A percentile compares a stretch with the other conserved stretches of the same genome.
These are phyloP conservation scores for Pipistrellus nathusii DNA, from an alignment of 2,797 vertebrate species.

Conservation along the genomic window DNA sequence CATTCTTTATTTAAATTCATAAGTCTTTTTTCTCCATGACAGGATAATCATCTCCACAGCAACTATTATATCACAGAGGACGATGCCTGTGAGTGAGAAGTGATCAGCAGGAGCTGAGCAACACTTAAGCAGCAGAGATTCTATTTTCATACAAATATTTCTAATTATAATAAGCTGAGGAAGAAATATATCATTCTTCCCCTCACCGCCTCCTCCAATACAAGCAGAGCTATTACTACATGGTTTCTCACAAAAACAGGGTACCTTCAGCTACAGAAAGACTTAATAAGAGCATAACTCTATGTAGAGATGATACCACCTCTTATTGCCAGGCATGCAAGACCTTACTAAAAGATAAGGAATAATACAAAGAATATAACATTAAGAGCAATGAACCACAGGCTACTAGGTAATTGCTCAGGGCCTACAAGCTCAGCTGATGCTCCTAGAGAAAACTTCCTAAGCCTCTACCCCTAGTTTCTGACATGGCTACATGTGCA, in stretches of 20 bases:
- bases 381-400: background rate
- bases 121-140: conserved; percentile 83
- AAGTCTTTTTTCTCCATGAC: conserved; percentile 84
- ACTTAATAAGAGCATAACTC: conserved; percentile 48
- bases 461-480: background rate
- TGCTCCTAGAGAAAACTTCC: background rate
- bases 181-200: conserved; percentile 52
- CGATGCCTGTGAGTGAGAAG: conserved; percentile 85
- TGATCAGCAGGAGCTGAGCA: conserved; percentile 84
- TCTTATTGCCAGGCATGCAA: conserved; percentile 18
- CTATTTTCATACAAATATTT: conserved; percentile 87
- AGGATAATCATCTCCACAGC: conserved; percentile 87
- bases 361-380: background rate
- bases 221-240: conserved; percentile 21
- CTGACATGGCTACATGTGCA: background rate
- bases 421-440: background rate
- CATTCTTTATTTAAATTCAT: conserved; percentile 86
- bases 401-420: background rate
- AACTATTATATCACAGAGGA: conserved; percentile 86
- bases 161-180: conserved; percentile 77
- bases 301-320: background rate
- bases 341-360: background rate
- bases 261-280: background rate
- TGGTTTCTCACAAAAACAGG: conserved; percentile 20
- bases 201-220: background rate